A percentile compares a stretch with the other conserved stretches of the same genome.
Evolutionary conservation across 2,888 invertebrate species (phyloP).

Genomic region (Leucania comma): DNA sequence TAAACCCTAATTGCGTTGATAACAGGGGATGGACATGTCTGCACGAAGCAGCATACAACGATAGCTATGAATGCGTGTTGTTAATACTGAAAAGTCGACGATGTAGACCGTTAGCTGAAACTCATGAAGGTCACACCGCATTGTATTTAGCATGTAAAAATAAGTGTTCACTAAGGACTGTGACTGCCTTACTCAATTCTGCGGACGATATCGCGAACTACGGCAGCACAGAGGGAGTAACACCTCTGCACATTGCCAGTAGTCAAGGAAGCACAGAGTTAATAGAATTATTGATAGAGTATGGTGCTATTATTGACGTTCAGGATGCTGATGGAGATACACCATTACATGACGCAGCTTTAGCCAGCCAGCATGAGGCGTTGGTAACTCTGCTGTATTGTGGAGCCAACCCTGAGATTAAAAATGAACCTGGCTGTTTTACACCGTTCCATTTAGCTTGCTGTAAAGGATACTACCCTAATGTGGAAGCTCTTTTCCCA

Average conservation of each 20-base stretch:
- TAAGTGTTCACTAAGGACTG: constrained; percentile 77
- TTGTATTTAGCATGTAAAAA: constrained; percentile 85
- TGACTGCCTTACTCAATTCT: constrained; percentile 79
- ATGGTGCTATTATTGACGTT: constrained; percentile 83
- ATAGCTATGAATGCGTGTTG: constrained; percentile 81
- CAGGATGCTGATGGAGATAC: constrained; percentile 89
- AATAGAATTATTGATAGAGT: constrained; percentile 81
- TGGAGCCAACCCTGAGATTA: constrained; percentile 83
- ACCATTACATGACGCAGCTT: constrained; percentile 85
- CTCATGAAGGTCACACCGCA: constrained; percentile 88
- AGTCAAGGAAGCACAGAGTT: constrained; percentile 82
- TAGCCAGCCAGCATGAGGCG: constrained; percentile 75
- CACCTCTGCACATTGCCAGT: constrained; percentile 85
- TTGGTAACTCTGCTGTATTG: constrained; percentile 81
- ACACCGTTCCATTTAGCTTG: constrained; percentile 87
- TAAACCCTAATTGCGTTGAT: constrained; percentile 87
- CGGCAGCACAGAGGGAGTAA: constrained; percentile 86
- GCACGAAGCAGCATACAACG: constrained; percentile 87
- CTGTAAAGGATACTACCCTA: constrained; percentile 79
- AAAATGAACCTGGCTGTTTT: constrained; percentile 78
- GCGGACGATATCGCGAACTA: constrained; percentile 83
- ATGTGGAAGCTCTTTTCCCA: constrained; percentile 77
- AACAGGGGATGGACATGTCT: constrained; percentile 90
- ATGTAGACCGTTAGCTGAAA: constrained; percentile 81
- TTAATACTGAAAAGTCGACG: constrained; percentile 80